These are phyloP conservation scores for Halcyon smyrnensis DNA, from an alignment of 2,797 vertebrate genomes.

Conservation along the genomic window DNA sequence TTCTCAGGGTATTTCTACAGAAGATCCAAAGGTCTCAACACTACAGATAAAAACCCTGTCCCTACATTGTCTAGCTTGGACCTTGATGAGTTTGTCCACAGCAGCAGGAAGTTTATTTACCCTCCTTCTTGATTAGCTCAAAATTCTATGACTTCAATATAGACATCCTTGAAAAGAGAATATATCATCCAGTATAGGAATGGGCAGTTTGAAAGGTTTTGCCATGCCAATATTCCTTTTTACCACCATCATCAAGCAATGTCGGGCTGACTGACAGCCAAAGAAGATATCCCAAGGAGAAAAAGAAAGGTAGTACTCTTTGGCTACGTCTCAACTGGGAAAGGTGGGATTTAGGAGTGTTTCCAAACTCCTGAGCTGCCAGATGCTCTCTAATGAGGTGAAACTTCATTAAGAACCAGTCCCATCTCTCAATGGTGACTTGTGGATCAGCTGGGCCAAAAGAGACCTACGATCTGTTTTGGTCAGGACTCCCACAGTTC, in stretches of 20 bases:
- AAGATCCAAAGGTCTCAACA: background rate
- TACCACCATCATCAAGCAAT: background rate
- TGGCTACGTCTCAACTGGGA: background rate
- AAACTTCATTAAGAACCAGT: background rate
- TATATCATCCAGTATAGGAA: background rate
- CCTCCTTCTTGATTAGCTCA: background rate
- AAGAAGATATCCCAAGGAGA: background rate
- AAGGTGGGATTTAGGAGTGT: background rate
- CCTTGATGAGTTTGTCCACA: background rate
- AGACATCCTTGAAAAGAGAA: background rate
- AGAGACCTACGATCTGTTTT: background rate
- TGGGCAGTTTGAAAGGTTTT: background rate
- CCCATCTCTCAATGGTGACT: background rate
- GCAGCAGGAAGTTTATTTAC: background rate
- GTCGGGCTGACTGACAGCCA: background rate
- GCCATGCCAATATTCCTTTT: background rate
- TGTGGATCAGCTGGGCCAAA: background rate
- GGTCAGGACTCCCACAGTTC: background rate
- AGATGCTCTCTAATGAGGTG: background rate
- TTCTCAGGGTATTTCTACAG: background rate
- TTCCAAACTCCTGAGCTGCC: background rate
- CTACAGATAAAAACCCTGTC: background rate
- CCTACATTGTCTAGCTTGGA: background rate
- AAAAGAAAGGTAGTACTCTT: background rate
- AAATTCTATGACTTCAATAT: background rate